Conservation (phyloP, 2,113 vertebrate species). For the Brienomyrus brachyistius region DNA sequence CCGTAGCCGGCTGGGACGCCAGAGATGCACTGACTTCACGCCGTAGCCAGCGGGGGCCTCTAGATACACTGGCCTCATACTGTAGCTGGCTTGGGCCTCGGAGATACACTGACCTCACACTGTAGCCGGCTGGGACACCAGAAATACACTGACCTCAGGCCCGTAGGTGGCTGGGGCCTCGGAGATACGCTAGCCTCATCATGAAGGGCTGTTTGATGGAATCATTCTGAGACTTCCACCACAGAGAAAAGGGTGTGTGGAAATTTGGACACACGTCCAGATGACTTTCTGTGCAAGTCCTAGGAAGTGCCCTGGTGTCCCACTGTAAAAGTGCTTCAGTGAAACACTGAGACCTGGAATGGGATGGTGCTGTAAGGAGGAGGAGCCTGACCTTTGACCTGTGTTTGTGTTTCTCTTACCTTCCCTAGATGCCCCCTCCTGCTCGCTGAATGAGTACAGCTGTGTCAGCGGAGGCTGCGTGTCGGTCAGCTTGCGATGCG, state of each 20-base stretch:
- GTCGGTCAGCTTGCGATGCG: slow-evolving; percentile 65
- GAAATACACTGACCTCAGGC: neutral
- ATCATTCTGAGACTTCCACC: neutral
- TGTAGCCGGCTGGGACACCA: rapidly evolving
- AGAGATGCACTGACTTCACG: neutral
- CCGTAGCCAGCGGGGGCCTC: neutral
- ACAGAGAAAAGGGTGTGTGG: neutral
- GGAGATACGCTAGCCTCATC: neutral
- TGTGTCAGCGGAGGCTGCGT: slow-evolving; percentile 71
- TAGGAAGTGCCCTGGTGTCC: neutral
- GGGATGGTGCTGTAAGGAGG: neutral
- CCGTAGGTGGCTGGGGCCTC: neutral
- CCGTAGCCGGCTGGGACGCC: neutral
- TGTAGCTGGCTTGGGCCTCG: neutral
- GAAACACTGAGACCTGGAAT: neutral
- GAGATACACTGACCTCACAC: neutral
- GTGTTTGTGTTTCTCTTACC: slow-evolving; percentile 14
- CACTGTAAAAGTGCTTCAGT: neutral
- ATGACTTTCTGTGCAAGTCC: neutral
- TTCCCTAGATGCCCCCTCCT: slow-evolving; percentile 64
- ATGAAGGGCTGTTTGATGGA: neutral
- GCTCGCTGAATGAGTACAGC: slow-evolving; percentile 71
- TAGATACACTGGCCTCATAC: neutral
- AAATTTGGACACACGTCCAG: neutral
- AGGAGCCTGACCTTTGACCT: neutral